A percentile compares a stretch with the other conserved stretches of the same genome.
Evolutionary conservation across 2,797 vertebrate species (phyloP).

Genomic region (Liparis tanakae): DNA sequence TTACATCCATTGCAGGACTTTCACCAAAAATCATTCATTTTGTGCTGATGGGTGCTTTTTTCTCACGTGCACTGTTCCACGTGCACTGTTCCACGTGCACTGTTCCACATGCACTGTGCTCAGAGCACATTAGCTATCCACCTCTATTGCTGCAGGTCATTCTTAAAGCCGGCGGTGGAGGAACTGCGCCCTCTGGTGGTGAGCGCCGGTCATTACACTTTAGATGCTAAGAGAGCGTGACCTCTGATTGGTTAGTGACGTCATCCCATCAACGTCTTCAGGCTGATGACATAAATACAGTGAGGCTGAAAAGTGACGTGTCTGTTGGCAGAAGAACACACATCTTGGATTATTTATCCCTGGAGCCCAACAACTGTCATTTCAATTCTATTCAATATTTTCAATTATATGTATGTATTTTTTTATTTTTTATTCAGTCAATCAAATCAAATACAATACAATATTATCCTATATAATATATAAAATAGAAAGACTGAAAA

Average conservation of each 20-base stretch:
- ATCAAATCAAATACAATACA: too few species aligned
- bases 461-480: too few species aligned
- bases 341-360: background rate
- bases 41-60: constrained; percentile 49
- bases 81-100: constrained; percentile 21
- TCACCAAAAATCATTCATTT: constrained; percentile 26
- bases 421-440: too few species aligned
- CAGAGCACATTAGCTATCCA: constrained; percentile 27
- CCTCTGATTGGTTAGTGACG: background rate
- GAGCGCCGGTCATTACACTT: constrained; percentile 22
- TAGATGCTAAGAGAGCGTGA: constrained; percentile 3
- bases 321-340: background rate
- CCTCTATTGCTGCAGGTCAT: constrained; percentile 36
- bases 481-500: too few species aligned
- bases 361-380: background rate
- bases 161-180: constrained; percentile 28
- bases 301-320: background rate
- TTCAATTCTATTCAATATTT: too few species aligned
- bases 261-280: background rate
- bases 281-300: background rate
- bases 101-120: constrained; percentile 37
- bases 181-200: constrained; percentile 67
- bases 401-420: too few species aligned
- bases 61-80: background rate
- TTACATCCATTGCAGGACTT: constrained; percentile 50